Evolutionary conservation across 2,113 vertebrate genomes (phyloP), one percentile per base, ranked within the genome.

Genomic region (Pelobates fuscus): DNA sequence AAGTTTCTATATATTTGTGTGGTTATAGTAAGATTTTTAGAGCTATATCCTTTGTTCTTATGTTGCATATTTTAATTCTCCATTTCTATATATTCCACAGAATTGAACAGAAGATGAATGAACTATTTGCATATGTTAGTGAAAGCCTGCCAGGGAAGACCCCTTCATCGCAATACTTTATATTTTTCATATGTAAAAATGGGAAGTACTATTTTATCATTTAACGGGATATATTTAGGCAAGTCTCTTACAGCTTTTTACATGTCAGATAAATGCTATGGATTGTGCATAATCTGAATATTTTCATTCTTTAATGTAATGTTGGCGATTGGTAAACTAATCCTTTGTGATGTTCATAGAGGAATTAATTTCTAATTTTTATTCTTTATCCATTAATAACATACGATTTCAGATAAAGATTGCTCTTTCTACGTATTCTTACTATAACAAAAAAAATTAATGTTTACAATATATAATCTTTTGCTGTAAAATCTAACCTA

Each of bases 11-110:
- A n/a, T n/a, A n/a, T n/a, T n/a, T n/a, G n/a, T n/a, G n/a, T n/a
- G n/a, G n/a, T n/a, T n/a, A n/a, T n/a, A n/a, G n/a, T n/a, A n/a
- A n/a, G n/a, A n/a, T n/a, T n/a, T n/a, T n/a, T 37, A 10, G 5
- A 37, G 10, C 5, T 6, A 23, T 23, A 3, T 55, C 52, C 8
- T 21, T 69, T 69, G 20, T 18, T 69, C 52, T 29, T 17, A 37
- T 57, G 67, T 57, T 69, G 52, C 67, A 57, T 30, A 57, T 32
- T 69, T 69, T 55, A 57, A 55, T 55, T 12, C n/a, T 55, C 7
- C 21, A 23, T 55, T 23, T 5, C 12, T 55, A 55, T 6, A 20
- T 55, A 20, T 52, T 25, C 67, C 29, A 41, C 67, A 57, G 54
- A 69, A n/a, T 55, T 2, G 6, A 57, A 12, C 24, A 37, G 27